Evolutionary conservation across 2,888 invertebrate genomes (phyloP).

Genomic region (Gymnocheta viridis): DNA sequence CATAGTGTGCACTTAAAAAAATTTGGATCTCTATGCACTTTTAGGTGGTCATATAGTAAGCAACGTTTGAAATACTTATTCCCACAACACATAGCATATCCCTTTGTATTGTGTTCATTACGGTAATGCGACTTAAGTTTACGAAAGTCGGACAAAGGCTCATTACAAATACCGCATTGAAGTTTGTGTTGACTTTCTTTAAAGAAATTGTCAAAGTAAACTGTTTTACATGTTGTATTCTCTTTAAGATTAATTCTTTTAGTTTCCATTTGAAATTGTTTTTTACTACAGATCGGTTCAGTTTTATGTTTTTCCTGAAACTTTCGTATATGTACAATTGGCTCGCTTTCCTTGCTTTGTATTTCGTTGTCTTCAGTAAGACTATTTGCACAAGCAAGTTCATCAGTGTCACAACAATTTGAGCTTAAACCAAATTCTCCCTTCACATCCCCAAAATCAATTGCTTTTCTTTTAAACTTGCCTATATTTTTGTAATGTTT

Average conservation of each 20-base stretch:
- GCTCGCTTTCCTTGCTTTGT: not conserved
- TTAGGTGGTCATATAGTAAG: conserved; percentile 78
- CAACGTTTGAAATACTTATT: conserved; percentile 78
- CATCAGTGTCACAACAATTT: not conserved
- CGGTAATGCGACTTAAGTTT: conserved; percentile 59
- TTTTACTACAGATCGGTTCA: not conserved
- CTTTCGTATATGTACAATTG: not conserved
- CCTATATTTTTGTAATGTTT: no score
- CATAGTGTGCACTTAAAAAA: conserved; percentile 79
- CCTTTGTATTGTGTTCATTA: conserved; percentile 72
- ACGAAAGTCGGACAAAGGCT: conserved; percentile 42
- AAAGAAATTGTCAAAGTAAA: not conserved
- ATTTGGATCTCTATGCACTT: conserved; percentile 78
- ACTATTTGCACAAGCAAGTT: not conserved
- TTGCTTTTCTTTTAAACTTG: not conserved
- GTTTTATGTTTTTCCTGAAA: not conserved
- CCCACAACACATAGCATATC: conserved; percentile 78
- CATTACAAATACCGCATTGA: conserved; percentile 57
- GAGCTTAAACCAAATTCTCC: not conserved
- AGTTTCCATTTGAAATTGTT: not conserved
- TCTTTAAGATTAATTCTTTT: not conserved
- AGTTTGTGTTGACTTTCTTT: conserved; percentile 50
- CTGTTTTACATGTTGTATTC: no score
- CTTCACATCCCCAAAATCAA: not conserved
- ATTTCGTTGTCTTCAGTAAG: not conserved